Percentiles rank a stretch among this genome's conserved stretches.
Conservation (phyloP, 1,140 invertebrate genomes). For the Reticulitermes speratus region DNA sequence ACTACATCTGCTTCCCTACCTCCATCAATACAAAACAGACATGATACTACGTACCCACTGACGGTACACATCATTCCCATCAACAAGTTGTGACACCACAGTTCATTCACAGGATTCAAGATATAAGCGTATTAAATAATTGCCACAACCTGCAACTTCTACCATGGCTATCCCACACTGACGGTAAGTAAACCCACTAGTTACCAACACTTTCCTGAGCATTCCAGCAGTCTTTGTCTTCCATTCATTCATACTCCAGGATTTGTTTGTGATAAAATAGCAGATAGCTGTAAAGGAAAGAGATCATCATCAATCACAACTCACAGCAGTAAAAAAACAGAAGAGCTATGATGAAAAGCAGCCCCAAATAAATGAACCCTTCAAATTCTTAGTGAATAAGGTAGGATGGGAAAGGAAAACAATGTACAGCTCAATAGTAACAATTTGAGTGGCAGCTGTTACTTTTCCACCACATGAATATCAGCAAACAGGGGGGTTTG, state of each 20-base stretch:
- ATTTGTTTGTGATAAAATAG: slow-evolving; percentile 93
- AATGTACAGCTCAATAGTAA: not conserved
- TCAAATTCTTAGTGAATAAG: not conserved
- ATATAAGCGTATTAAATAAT: not conserved
- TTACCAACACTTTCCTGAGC: not conserved
- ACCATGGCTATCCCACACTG: not conserved
- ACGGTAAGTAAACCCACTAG: not conserved
- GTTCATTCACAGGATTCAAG: not conserved
- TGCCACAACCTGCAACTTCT: not conserved
- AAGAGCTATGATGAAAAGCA: not conserved
- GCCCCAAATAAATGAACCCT: too few relatives aligned
- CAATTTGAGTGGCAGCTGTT: not conserved
- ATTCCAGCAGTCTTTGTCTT: not conserved
- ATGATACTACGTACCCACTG: not conserved
- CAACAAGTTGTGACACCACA: not conserved
- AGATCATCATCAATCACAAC: not conserved
- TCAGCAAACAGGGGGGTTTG: too few relatives aligned
- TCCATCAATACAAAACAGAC: not conserved
- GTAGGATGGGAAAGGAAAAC: not conserved
- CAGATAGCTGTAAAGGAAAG: slow-evolving; percentile 68
- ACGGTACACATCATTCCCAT: not conserved
- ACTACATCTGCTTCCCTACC: not conserved
- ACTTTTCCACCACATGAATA: too few relatives aligned
- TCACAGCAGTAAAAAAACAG: not conserved
- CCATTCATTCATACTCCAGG: slow-evolving; percentile 68